Evolutionary conservation across 2,113 vertebrate genomes (phyloP), one percentile per base, ranked within the genome.

Genomic region (Istiophorus platypterus): DNA sequence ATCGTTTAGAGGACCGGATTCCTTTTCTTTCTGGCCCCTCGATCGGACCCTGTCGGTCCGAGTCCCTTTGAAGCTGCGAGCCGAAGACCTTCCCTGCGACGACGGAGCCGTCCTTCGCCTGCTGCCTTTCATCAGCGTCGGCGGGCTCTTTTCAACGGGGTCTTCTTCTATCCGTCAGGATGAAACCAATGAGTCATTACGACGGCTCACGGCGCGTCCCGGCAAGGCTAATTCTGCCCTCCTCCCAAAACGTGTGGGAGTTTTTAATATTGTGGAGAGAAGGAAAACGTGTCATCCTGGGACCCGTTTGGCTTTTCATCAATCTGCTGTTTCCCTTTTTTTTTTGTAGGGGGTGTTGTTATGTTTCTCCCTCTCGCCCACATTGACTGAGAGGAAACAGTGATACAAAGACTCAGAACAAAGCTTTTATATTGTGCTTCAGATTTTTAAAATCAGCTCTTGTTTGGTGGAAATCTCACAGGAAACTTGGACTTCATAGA

Each of bases 231-330:
- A 92, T 94, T 91, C 90, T 84, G 82, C 86, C 78, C 83, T 83
- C 80, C 90, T 85, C 88, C 91, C 81, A 80, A 89, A 93, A 89
- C 89, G 88, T 81, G 94, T 94, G 94, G 95, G 95, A 95, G 94
- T 94, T 95, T 95, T 94, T 94, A 95, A 94, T 95, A 94, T 94
- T 87, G 92, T 82, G 90, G 82, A 93, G 93, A 91, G 90, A 85
- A 92, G 93, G 89, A 78, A 88, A 90, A 81, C 72, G 73, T 18
- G 80, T 65, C 85, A 70, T 90, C 94, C 82, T 71, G 94, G 94
- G 95, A 95, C 90, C 75, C 61, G 84, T 93, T 93, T 91, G 89
- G 92, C 94, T 95, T 93, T 94, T 94, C 93, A 94, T 95, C 94
- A 95, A 94, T 94, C 93, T 94, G 90, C 92, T 89, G 76, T 89